phyloP scores from a whole-genome alignment of 2,797 vertebrate genomes.

The Pogoniulus pusillus region DNA sequence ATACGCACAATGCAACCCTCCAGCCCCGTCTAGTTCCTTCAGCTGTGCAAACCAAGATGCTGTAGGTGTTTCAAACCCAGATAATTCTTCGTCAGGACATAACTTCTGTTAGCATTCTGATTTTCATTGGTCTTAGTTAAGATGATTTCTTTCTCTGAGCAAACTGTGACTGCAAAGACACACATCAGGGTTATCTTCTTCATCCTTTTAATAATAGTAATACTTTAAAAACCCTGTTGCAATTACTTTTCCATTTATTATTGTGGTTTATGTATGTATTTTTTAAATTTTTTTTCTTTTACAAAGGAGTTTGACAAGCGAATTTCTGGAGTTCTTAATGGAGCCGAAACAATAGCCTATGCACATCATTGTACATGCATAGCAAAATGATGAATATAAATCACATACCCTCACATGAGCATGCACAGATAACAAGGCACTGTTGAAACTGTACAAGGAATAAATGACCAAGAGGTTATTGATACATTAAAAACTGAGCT shows the following conservation, averaged over 20 bases:
- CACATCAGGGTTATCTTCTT: not conserved
- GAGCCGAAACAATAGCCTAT: not conserved
- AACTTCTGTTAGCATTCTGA: not conserved
- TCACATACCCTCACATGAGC: not conserved
- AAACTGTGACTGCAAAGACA: slow-evolving; percentile 21
- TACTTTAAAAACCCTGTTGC: not conserved
- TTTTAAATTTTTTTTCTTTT: too few species aligned
- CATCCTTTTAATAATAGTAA: slow-evolving; percentile 40
- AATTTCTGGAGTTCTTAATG: not conserved
- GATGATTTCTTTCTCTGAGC: not conserved
- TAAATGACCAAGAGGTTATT: not conserved
- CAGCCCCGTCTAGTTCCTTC: not conserved
- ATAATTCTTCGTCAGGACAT: not conserved
- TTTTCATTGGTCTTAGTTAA: not conserved
- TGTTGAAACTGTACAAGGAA: slow-evolving; percentile 28
- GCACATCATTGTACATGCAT: not conserved
- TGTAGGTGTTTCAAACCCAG: not conserved
- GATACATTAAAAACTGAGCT: not conserved
- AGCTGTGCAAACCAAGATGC: not conserved
- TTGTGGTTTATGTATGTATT: not conserved
- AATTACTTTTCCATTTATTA: slow-evolving; percentile 41
- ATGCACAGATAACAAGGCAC: slow-evolving; percentile 50
- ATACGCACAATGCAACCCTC: not conserved
- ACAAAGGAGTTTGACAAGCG: slow-evolving; percentile 25
- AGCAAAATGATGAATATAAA: not conserved